A percentile compares a stretch with the other conserved stretches of the same genome.
These are phyloP conservation scores for Drosophila koepferae DNA, from an alignment of 2,888 invertebrate genomes.

Conservation along the genomic window DNA sequence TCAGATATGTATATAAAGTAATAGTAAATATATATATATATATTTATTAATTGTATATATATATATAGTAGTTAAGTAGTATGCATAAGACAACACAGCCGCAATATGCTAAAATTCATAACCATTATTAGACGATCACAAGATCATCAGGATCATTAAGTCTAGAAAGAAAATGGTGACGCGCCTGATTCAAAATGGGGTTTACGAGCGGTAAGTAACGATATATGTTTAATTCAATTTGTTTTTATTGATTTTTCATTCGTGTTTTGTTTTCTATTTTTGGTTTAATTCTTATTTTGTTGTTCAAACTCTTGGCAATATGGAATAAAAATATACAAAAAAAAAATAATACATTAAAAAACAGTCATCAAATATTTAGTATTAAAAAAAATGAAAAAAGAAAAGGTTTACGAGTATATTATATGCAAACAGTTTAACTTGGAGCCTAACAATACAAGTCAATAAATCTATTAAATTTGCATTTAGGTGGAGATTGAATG, in stretches of 20 bases:
- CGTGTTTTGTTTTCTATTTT: constrained; percentile 39
- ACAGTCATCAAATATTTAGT: constrained; percentile 64
- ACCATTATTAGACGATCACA: constrained; percentile 60
- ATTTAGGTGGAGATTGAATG: constrained; percentile 30
- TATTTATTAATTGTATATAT: constrained; percentile 35
- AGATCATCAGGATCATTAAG: constrained; percentile 63
- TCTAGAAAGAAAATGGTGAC: constrained; percentile 68
- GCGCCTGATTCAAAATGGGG: constrained; percentile 43
- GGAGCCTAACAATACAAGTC: constrained; percentile 56
- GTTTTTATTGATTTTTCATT: constrained; percentile 37
- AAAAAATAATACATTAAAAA: constrained; percentile 59
- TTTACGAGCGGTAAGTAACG: constrained; percentile 61
- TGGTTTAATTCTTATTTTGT: constrained; percentile 35
- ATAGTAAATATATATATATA: constrained; percentile 55
- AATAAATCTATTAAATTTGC: constrained; percentile 38
- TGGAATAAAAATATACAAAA: constrained; percentile 55
- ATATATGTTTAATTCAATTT: constrained; percentile 20
- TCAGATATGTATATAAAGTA: constrained; percentile 45
- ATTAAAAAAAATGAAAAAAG: constrained; percentile 31
- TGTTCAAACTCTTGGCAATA: constrained; percentile 49
- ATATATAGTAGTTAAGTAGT: constrained; percentile 58
- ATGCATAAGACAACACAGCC: constrained; percentile 81
- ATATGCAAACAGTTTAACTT: constrained; percentile 71
- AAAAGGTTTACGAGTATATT: constrained; percentile 51
- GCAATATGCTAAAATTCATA: constrained; percentile 80